These are phyloP conservation scores for Corythornis madagascariensis DNA, from an alignment of 2,113 vertebrate genomes.

Conservation along the genomic window DNA sequence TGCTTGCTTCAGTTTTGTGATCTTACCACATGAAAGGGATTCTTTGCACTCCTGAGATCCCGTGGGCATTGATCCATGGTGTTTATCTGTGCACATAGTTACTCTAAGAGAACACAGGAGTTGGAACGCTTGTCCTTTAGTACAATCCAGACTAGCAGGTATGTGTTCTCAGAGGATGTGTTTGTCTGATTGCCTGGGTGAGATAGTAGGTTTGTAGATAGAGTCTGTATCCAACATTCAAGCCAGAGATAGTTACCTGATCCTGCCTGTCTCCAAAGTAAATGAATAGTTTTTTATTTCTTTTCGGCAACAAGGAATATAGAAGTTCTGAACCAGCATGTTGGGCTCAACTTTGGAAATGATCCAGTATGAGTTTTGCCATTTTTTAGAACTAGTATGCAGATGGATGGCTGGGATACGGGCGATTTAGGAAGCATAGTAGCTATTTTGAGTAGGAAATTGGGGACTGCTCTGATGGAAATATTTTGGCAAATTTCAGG, in stretches of 20 bases:
- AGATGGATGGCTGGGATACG: neutral
- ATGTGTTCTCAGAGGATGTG: constrained; percentile 18
- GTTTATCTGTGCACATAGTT: constrained; percentile 34
- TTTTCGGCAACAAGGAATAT: neutral
- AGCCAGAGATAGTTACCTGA: neutral
- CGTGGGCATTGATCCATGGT: constrained; percentile 13
- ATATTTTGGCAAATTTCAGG: neutral
- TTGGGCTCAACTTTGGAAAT: neutral
- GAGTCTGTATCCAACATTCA: neutral
- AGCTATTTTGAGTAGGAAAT: neutral
- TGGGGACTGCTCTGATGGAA: neutral
- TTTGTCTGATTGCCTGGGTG: constrained; percentile 39
- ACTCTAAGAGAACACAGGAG: neutral
- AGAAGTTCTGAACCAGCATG: neutral
- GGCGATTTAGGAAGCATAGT: neutral
- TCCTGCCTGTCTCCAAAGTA: constrained; percentile 18
- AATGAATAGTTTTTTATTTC: neutral
- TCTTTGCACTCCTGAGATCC: constrained; percentile 42
- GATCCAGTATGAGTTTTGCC: neutral
- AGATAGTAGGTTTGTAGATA: constrained; percentile 29
- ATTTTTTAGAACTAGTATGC: neutral
- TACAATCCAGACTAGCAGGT: constrained; percentile 50
- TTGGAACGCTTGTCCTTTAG: constrained; percentile 31
- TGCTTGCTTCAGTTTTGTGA: neutral
- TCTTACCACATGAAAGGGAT: constrained; percentile 61